Base-by-base conservation (phyloP, 2,797 vertebrate genomes). In the Chromobotia macracanthus region DNA sequence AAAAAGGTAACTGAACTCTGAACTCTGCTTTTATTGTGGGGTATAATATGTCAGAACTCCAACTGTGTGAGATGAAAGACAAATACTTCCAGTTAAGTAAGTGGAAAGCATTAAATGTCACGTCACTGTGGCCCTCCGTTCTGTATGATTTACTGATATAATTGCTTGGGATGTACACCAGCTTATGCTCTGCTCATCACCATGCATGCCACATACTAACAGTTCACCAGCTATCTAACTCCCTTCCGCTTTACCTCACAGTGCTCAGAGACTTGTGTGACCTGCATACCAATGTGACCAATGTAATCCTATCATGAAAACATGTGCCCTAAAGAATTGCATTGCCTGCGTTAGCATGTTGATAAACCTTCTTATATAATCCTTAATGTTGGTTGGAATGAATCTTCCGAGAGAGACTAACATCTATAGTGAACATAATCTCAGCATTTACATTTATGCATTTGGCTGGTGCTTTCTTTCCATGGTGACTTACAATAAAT, bases 41-140 rank as follows among this genome's bases (percentile, higher is more conserved):
- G 46, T 3, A 38, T 38, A 9, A 38, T 38, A 9, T 38, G 5
- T 28, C 28, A 38, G 38, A 38, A 41, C 31, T 53, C 68, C 35
- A 48, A 73, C 70, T 66, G 69, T 65, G 68, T 53, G 48, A 72
- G 61, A 53, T 77, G 61, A 77, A 76, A 72, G 51, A 48, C 68
- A 81, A 72, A 75, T 65, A 48, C 61, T 64, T 63, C 31, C 58
- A 67, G 74, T 77, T 70, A 81, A 72, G 74, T 48, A 15, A 65
- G 67, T 41, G 51, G 44, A 78, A 35, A 16, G 55, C 50, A 73
- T 78, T 82, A 51, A 77, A 41, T 63, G 38, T 53, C 41, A 44
- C 50, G 19, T 60, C 64, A 50, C 23, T 51, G 21, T 31, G 53
- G 58, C 58, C 19, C 35, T 77, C 13, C 16, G 31, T 25, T 46